These are phyloP conservation scores for Dolomedes plantarius DNA, from an alignment of 2,888 invertebrate species.

Conservation along the genomic window DNA sequence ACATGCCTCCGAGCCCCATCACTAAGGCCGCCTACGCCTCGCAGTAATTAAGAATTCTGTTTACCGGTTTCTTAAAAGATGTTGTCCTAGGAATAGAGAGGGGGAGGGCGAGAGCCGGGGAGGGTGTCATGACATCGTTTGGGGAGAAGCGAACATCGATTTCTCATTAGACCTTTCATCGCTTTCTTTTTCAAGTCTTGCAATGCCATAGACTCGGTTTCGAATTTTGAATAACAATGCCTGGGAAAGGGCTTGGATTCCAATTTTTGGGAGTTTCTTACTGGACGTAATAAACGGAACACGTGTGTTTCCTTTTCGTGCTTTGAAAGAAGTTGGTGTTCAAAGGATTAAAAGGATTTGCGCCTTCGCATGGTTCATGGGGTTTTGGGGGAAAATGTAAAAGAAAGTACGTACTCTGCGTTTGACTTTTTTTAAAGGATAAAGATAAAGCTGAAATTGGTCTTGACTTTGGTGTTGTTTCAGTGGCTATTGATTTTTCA, in stretches of 20 bases:
- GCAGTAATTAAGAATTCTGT: conserved; percentile 69
- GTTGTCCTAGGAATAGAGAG: conserved; percentile 7
- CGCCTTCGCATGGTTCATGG: no score
- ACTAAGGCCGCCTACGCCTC: conserved; percentile 14
- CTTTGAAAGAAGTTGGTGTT: background rate
- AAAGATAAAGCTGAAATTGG: background rate
- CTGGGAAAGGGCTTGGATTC: background rate
- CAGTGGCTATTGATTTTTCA: background rate
- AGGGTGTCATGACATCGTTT: conserved; percentile 17
- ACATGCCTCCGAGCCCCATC: background rate
- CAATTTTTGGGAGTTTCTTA: background rate
- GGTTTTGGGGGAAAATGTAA: background rate
- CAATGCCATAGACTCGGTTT: conserved; percentile 1
- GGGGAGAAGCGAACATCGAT: conserved; percentile 45
- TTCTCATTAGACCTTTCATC: conserved; percentile 46
- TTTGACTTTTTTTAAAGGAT: background rate
- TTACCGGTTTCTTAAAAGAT: conserved; percentile 58
- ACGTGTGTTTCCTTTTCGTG: background rate
- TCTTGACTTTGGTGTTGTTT: background rate
- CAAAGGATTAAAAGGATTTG: background rate
- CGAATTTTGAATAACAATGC: conserved; percentile 49
- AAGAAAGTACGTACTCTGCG: background rate
- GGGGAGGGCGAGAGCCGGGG: conserved; percentile 12
- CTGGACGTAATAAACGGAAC: background rate
- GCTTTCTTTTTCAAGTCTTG: background rate